Evolutionary conservation across 2,113 vertebrate genomes (phyloP), one percentile per base, ranked within the genome.

Genomic region (Psephotus haematonotus): DNA sequence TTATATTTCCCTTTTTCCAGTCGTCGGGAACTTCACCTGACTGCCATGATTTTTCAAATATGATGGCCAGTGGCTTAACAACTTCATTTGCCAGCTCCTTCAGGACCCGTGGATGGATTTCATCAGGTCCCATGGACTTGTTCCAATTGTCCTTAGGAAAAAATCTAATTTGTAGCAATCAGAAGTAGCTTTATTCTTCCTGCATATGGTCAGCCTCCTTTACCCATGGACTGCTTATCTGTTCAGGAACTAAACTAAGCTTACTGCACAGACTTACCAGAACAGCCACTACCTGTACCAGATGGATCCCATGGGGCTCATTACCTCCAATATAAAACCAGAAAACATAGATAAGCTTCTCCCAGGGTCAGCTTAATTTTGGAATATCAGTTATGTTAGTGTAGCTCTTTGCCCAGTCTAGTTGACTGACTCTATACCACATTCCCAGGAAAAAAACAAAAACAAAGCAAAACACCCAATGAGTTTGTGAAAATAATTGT

Each of bases 401-500:
- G 27, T 13, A 81, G 17, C 17, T 69, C 17, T 77, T 83, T 49
- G 41, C 5, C 6, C 20, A 65, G 10, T 35, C 15, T 39, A 43
- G 39, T 72, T 72, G 68, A 50, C 52, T 27, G 12, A n/a, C 6
- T 46, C 33, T 37, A 35, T 11, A n/a, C 7, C 3, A 49, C 9
- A 27, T n/a, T 35, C 13, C 22, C 8, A 27, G 13, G 1, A 0
- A 9, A n/a, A 27, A 52, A 31, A 44, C 31, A 15, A 43, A 9
- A 43, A 3, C 7, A 16, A 24, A 10, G 9, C 11, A 16, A 25
- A 20, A 10, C 8, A 12, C 29, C 12, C 14, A 65, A 49, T 1
- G 6, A 50, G 7, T 29, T 60, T 77, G 11, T 52, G 33, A 81
- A 84, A 63, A 17, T 28, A 46, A 31, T 49, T 78, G 5, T 46